These are phyloP conservation scores for Hemibates koningsi DNA, from an alignment of 2,113 vertebrate species.

Conservation along the genomic window DNA sequence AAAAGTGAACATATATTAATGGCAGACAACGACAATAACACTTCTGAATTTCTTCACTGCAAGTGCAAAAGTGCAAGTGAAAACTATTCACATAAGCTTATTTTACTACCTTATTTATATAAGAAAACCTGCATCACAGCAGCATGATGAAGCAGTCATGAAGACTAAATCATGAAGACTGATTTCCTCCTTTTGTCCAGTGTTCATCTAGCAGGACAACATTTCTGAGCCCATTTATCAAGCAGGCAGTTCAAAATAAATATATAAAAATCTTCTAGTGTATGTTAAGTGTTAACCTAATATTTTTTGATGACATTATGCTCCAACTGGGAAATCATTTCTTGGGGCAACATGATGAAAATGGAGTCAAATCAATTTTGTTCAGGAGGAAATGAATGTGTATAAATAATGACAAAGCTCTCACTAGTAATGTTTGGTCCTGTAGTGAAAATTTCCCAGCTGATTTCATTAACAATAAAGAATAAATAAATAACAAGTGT, in stretches of 20 bases:
- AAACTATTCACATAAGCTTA: background rate
- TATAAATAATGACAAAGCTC: constrained; percentile 25
- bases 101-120: background rate
- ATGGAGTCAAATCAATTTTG: constrained; percentile 32
- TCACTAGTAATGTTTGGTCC: background rate
- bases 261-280: background rate
- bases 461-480: constrained; percentile 10
- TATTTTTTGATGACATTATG: constrained; percentile 47
- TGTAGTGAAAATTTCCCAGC: background rate
- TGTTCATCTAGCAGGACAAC: background rate
- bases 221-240: background rate
- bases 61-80: background rate
- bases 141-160: background rate
- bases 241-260: constrained; percentile 12
- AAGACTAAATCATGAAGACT: background rate
- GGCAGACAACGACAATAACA: background rate
- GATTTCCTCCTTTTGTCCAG: background rate
- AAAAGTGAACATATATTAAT: background rate
- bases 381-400: constrained; percentile 1
- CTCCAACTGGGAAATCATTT: constrained; percentile 43
- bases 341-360: constrained; percentile 16
- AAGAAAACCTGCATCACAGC: background rate
- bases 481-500: background rate
- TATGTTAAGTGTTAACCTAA: constrained; percentile 19
- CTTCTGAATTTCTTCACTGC: background rate